Base-by-base conservation (phyloP, 2,888 invertebrate species). In the Acrobasis repandana region DNA sequence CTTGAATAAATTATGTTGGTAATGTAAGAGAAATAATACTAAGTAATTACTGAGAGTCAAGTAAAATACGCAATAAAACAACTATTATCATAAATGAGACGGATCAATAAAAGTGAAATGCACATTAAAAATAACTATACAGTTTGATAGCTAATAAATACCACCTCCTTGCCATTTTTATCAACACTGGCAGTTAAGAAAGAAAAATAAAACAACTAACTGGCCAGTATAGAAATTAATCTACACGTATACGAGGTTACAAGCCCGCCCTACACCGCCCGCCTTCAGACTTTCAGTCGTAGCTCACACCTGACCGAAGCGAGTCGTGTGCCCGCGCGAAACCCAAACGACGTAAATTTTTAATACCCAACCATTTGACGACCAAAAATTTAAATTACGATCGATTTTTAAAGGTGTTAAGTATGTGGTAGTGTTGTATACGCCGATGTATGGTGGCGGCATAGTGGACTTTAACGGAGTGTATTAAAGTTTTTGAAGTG, bases 401-500 rank as follows among this genome's bases (percentile, higher is more conserved):
- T 67, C 51, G 52, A 60, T 68, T 72, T 72, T 66, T 65, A 62
- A 67, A 66, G 60, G 76, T 76, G 77, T 73, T 73, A 73, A 76
- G 76, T 58, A 43, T 65, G 69, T 69, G 69, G 63, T 68, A 68
- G 67, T 66, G 68, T 62, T 65, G 58, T 60, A 63, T 64, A 68
- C 62, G 67, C 61, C 58, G 68, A 64, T 34, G 47, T 20, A 72
- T 71, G 69, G 69, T 75, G 67, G 66, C 69, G 67, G 66, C 62
- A 69, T 60, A 65, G 71, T 70, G 67, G 68, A 73, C 67, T 67
- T 74, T 74, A 67, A 68, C 67, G 75, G 66, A 69, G 69, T 76
- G 80, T 77, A 75, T 69, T 80, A 72, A 83, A 86, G 86, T 86
- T 88, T 82, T 80, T 85, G 84, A 86, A 86, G 88, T 88, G 85